These are phyloP conservation scores for Hylomyscus alleni DNA, from an alignment of 2,797 vertebrate species.

Conservation along the genomic window DNA sequence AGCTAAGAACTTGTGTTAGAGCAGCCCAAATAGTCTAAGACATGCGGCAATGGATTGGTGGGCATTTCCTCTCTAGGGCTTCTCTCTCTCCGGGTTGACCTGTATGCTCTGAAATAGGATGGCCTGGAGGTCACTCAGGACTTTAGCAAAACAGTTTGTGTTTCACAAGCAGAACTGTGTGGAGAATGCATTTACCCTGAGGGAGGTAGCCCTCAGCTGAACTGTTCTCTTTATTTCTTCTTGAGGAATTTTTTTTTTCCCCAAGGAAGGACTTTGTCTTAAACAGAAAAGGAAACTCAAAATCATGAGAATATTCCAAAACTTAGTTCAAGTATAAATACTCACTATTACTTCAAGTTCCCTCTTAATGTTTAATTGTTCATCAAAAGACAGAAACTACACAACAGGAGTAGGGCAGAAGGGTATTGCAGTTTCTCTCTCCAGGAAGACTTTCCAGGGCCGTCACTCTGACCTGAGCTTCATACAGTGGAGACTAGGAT, in stretches of 20 bases:
- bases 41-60: neutral
- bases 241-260: neutral
- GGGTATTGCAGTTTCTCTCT: neutral
- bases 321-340: slow-evolving; percentile 12
- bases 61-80: neutral
- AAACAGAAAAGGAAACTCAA: slow-evolving; percentile 55
- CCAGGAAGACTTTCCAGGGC: neutral
- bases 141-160: neutral
- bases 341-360: slow-evolving; percentile 20
- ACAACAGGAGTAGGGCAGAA: neutral
- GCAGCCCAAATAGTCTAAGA: neutral
- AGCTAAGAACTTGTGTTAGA: neutral
- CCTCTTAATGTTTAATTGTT: slow-evolving; percentile 43
- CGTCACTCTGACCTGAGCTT: neutral
- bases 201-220: neutral
- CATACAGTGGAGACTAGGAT: neutral
- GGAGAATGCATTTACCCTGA: neutral
- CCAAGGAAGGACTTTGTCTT: slow-evolving; percentile 46
- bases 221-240: neutral
- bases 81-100: neutral
- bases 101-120: neutral
- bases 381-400: slow-evolving; percentile 49
- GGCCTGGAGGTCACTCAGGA: neutral
- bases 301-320: neutral
- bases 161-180: neutral